Percentiles rank a stretch among this genome's conserved stretches.
Conservation (phyloP, 2,888 invertebrate species). For the Leptinotarsa peninsularis region DNA sequence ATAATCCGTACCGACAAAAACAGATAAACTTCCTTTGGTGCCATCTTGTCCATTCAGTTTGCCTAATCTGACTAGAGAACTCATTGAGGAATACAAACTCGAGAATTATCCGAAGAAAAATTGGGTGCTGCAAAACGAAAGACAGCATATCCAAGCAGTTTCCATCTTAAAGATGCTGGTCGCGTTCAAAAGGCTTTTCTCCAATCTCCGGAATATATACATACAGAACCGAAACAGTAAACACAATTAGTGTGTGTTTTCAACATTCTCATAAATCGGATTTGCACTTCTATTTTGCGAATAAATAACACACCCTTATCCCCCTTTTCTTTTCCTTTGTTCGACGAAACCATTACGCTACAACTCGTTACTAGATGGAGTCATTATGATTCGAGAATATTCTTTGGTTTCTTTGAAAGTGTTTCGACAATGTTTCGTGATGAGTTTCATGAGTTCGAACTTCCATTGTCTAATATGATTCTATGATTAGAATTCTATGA, state of each 20-base stretch:
- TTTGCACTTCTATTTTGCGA: slow-evolving; percentile 45
- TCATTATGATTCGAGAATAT: slow-evolving; percentile 38
- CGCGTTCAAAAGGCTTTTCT: slow-evolving; percentile 57
- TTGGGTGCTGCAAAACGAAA: slow-evolving; percentile 60
- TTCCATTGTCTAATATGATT: too few species aligned
- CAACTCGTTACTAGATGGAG: slow-evolving; percentile 35
- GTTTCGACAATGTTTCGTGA: too few species aligned
- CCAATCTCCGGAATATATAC: slow-evolving; percentile 61
- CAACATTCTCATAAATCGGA: slow-evolving; percentile 63
- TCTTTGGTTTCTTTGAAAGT: slow-evolving; percentile 24
- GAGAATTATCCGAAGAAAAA: slow-evolving; percentile 62
- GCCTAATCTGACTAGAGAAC: slow-evolving; percentile 57
- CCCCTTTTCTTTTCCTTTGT: slow-evolving; percentile 33
- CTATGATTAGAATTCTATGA: too few species aligned
- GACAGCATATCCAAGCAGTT: slow-evolving; percentile 53
- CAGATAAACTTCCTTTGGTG: slow-evolving; percentile 31
- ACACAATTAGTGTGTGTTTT: slow-evolving; percentile 64
- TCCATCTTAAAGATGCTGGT: slow-evolving; percentile 59
- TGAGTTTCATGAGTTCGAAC: too few species aligned
- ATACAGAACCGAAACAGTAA: slow-evolving; percentile 59
- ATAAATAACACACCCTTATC: slow-evolving; percentile 43
- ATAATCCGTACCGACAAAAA: not conserved
- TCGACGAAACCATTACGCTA: slow-evolving; percentile 29
- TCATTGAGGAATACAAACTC: slow-evolving; percentile 62
- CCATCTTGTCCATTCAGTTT: slow-evolving; percentile 57